Evolutionary conservation across 2,113 vertebrate genomes (phyloP).

Genomic region (Trematocara zebra): DNA sequence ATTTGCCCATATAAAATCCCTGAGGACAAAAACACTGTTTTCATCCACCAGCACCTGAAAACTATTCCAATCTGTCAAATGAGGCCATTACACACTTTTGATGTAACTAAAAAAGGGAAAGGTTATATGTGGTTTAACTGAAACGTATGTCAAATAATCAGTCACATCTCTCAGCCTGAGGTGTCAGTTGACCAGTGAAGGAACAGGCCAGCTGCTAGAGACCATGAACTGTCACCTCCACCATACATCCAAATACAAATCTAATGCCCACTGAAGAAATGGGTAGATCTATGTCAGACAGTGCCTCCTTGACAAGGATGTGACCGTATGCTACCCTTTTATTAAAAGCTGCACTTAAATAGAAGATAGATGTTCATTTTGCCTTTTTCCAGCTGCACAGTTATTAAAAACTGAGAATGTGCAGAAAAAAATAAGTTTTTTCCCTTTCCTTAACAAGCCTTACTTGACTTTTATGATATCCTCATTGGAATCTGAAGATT

Average conservation of each 20-base stretch:
- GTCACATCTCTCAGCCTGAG: conserved; percentile 20
- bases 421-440: background rate
- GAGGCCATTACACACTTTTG: background rate
- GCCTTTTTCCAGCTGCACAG: background rate
- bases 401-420: background rate
- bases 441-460: background rate
- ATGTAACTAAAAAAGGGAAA: background rate
- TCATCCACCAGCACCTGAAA: background rate
- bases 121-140: conserved; percentile 15
- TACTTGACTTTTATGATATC: background rate
- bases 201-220: background rate
- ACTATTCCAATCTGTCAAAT: background rate
- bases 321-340: background rate
- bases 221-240: conserved; percentile 48
- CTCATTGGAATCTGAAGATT: background rate
- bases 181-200: conserved; percentile 23
- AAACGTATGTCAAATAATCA: conserved; percentile 42
- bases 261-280: conserved; percentile 26
- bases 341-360: background rate
- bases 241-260: conserved; percentile 35
- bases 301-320: background rate
- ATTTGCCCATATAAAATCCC: background rate
- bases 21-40: background rate
- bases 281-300: background rate
- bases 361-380: background rate